Percentiles rank a stretch among this genome's conserved stretches.
phyloP scores from a whole-genome alignment of 2,888 invertebrate species.

The Clunio marinus region DNA sequence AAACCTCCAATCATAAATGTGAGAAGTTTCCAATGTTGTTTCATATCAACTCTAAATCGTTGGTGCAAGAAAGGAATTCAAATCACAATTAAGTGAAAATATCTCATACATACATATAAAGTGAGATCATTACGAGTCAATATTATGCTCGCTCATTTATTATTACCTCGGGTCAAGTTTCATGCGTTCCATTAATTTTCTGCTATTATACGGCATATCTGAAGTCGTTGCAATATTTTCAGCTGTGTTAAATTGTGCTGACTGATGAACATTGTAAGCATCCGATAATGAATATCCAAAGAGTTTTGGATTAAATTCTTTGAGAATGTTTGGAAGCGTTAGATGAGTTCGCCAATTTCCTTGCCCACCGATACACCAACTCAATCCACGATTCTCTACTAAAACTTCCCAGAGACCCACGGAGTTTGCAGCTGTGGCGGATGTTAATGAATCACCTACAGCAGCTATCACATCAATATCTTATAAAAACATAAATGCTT shows the following conservation, averaged over 20 bases:
- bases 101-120: neutral
- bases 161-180: slow-evolving; percentile 48
- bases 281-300: slow-evolving; percentile 56
- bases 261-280: slow-evolving; percentile 46
- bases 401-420: slow-evolving; percentile 50
- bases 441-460: slow-evolving; percentile 59
- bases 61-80: slow-evolving; percentile 42
- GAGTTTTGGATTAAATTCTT: slow-evolving; percentile 60
- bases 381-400: slow-evolving; percentile 53
- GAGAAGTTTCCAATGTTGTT: slow-evolving; percentile 60
- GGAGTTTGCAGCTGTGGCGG: slow-evolving; percentile 56
- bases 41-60: slow-evolving; percentile 53
- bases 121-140: neutral
- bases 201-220: slow-evolving; percentile 55
- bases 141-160: neutral
- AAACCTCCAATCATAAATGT: slow-evolving; percentile 55
- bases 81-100: slow-evolving; percentile 34
- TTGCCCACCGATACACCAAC: slow-evolving; percentile 54
- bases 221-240: slow-evolving; percentile 54
- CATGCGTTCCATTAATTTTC: slow-evolving; percentile 52
- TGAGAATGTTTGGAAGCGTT: slow-evolving; percentile 59
- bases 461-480: slow-evolving; percentile 60
- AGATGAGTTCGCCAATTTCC: slow-evolving; percentile 54
- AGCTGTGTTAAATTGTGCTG: slow-evolving; percentile 55
- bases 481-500: slow-evolving; percentile 40